A percentile compares a stretch with the other conserved stretches of the same genome.
Evolutionary conservation across 2,888 invertebrate species (phyloP).

Genomic region (Capitulum mitella): DNA sequence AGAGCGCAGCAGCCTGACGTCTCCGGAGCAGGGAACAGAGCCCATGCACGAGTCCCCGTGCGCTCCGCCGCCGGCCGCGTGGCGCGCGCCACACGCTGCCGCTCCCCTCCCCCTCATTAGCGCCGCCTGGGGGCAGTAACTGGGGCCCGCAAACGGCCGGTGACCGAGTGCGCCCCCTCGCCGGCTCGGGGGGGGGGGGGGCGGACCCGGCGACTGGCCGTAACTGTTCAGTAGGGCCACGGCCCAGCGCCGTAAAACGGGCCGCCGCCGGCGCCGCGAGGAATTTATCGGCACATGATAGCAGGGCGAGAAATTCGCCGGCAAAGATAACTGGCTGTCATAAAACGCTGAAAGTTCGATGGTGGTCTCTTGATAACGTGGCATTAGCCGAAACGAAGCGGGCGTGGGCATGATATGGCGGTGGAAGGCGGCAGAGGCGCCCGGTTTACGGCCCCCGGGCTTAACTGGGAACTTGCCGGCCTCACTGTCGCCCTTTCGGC

Average conservation of each 20-base stretch:
- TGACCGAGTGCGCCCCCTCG: not conserved
- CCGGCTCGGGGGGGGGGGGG: not conserved
- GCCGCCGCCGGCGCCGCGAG: not conserved
- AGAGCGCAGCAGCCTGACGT: too few species aligned
- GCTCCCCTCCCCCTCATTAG: too few species aligned
- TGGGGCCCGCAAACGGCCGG: not conserved
- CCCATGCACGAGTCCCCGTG: too few species aligned
- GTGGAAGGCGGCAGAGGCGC: not conserved
- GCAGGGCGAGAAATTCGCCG: slow-evolving; percentile 18
- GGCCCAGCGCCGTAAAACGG: not conserved
- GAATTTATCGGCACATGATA: slow-evolving; percentile 12
- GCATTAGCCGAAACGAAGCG: not conserved
- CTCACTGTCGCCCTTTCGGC: not conserved
- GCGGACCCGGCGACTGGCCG: not conserved
- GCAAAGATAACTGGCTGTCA: slow-evolving; percentile 18
- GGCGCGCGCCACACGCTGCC: too few species aligned
- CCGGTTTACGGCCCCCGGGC: not conserved
- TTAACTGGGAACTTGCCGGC: not conserved
- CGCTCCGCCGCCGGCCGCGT: too few species aligned
- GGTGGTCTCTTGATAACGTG: not conserved
- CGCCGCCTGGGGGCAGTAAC: not conserved
- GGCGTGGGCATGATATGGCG: not conserved
- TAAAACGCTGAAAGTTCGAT: not conserved
- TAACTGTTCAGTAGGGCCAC: not conserved
- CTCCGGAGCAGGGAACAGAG: too few species aligned